phyloP scores from a whole-genome alignment of 2,113 vertebrate genomes.

The Pipa parva region DNA sequence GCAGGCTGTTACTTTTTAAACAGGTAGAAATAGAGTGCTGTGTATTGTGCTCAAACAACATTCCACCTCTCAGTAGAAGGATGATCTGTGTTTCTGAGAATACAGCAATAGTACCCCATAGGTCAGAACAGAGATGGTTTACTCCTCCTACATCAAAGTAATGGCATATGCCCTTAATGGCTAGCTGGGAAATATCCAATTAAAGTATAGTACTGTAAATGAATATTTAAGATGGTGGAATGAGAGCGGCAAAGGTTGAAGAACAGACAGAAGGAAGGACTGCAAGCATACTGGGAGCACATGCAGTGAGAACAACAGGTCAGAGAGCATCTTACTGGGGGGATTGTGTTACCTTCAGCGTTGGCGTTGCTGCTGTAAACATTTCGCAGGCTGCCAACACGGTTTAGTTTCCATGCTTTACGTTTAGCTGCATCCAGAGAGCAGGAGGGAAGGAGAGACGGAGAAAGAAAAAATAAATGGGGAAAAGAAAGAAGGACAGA shows the following conservation, averaged over 20 bases:
- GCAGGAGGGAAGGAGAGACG: constrained; percentile 59
- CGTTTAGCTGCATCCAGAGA: constrained; percentile 87
- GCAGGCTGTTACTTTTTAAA: too few relatives aligned
- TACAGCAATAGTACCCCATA: too few relatives aligned
- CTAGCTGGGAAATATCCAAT: too few relatives aligned
- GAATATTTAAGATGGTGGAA: constrained; percentile 12
- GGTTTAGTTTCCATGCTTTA: constrained; percentile 92
- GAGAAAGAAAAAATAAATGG: constrained; percentile 49
- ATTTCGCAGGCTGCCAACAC: constrained; percentile 91
- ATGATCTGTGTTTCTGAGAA: too few relatives aligned
- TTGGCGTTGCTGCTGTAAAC: constrained; percentile 83
- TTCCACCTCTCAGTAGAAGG: too few relatives aligned
- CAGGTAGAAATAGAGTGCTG: too few relatives aligned
- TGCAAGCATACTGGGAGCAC: constrained; percentile 34
- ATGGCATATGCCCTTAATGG: too few relatives aligned
- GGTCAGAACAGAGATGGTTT: too few relatives aligned
- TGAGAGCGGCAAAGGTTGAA: constrained; percentile 18
- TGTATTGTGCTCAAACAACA: too few relatives aligned
- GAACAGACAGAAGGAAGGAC: constrained; percentile 14
- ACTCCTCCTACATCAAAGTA: too few relatives aligned
- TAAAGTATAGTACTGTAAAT: too few relatives aligned
- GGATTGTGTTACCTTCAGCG: constrained; percentile 78
- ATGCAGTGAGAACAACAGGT: constrained; percentile 35
- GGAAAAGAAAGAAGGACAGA: constrained; percentile 47
- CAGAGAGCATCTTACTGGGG: constrained; percentile 19